These are phyloP conservation scores for Anniella stebbinsi DNA, from an alignment of 2,797 vertebrate species.

Conservation along the genomic window DNA sequence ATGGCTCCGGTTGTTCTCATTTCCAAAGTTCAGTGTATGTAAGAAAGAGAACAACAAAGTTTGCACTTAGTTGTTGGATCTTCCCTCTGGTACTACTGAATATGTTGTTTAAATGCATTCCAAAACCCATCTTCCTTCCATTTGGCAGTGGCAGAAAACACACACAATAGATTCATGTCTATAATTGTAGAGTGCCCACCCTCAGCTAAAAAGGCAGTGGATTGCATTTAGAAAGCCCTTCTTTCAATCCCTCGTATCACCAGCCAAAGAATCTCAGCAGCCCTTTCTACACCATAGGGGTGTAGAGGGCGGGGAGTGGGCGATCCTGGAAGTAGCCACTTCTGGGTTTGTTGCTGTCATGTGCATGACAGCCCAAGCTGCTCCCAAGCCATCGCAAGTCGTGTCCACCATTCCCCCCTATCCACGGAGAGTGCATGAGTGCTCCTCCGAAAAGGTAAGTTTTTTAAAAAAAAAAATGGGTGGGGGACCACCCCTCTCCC, in stretches of 20 bases:
- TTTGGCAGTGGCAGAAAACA: background rate
- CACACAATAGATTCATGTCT: no score
- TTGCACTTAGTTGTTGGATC: slow-evolving; percentile 39
- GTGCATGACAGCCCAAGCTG: no score
- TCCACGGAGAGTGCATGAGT: no score
- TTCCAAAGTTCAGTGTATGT: background rate
- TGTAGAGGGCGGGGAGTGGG: no score
- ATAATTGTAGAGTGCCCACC: background rate
- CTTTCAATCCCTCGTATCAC: background rate
- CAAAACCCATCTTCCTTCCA: slow-evolving; percentile 43
- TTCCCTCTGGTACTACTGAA: background rate
- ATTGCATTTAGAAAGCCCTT: background rate
- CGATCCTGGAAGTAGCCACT: no score
- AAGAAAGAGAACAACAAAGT: background rate
- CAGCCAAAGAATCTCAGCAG: background rate
- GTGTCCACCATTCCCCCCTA: no score
- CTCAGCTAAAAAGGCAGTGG: background rate
- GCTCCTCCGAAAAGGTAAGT: no score
- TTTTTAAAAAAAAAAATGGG: no score
- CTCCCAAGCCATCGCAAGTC: no score
- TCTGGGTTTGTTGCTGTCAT: no score
- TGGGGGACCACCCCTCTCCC: no score
- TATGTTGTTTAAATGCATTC: slow-evolving; percentile 21
- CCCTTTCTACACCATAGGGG: no score
- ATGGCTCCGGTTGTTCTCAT: slow-evolving; percentile 14